Conservation (phyloP, 2,888 invertebrate species). For the Drosophila longiperda region DNA sequence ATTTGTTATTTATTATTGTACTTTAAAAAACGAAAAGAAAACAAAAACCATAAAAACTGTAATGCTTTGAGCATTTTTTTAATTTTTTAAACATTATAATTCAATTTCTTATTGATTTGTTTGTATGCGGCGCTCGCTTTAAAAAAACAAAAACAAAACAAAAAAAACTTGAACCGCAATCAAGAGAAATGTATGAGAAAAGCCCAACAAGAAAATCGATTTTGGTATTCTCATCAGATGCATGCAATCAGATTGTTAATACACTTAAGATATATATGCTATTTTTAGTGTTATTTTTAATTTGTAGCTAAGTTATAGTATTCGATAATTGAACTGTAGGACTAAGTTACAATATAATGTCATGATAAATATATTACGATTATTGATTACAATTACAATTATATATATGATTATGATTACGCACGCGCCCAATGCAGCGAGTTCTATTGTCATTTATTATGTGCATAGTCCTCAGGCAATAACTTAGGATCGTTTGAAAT, state of each 20-base stretch:
- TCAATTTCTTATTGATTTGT: constrained; percentile 42
- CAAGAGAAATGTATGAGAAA: constrained; percentile 27
- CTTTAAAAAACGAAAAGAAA: constrained; percentile 51
- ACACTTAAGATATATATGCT: constrained; percentile 48
- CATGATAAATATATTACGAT: constrained; percentile 64
- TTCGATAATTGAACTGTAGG: constrained; percentile 56
- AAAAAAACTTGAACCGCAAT: constrained; percentile 13
- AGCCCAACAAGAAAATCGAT: constrained; percentile 1
- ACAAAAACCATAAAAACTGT: constrained; percentile 59
- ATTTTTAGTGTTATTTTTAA: constrained; percentile 56
- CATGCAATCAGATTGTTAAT: constrained; percentile 66
- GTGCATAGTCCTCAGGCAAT: constrained; percentile 28
- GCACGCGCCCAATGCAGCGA: constrained; percentile 29
- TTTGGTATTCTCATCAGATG: constrained; percentile 35
- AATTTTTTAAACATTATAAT: constrained; percentile 25
- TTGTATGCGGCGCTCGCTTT: constrained; percentile 62
- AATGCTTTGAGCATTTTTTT: constrained; percentile 76
- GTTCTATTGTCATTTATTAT: constrained; percentile 49
- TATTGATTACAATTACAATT: constrained; percentile 58
- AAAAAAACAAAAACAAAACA: constrained; percentile 29
- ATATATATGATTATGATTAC: constrained; percentile 48
- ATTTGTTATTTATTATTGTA: constrained; percentile 80
- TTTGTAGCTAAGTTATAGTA: constrained; percentile 65
- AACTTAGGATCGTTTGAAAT: background rate
- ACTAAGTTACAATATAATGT: constrained; percentile 58